Evolutionary conservation across 2,113 vertebrate species (phyloP), one percentile per base, ranked within the genome.

Genomic region (Takifugu bimaculatus): DNA sequence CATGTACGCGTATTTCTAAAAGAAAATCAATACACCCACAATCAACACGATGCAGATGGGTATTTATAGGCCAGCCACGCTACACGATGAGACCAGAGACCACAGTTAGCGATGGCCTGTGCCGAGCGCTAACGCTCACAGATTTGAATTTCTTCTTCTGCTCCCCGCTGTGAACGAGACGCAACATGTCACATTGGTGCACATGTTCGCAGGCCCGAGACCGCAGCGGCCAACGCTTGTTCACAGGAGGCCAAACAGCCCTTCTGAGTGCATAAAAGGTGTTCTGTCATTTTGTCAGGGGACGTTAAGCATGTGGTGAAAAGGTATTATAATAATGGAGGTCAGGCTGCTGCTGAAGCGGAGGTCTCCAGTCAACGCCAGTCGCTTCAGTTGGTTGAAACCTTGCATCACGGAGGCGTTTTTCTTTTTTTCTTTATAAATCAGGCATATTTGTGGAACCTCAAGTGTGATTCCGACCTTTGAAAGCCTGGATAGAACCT

Each of bases 201-300:
- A 42, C 64, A 35, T 54, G 73, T 54, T 71, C 55, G 68, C 52
- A 13, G 62, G 49, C 57, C 27, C 44, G 65, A 74, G 71, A 68
- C 52, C 39, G 44, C 43, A 27, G 56, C 72, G 78, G 66, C 69
- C 71, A 72, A 54, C 57, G 39, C 26, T 77, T 64, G 58, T 65
- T 79, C 67, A 79, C 70, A 68, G 74, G 69, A 75, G 44, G 65
- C 60, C 50, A 51, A 59, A 44, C 66, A 60, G 26, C 65, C 75
- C 52, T 47, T 56, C 57, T 52, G 49, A 84, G 77, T 43, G 20
- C 56, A 63, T 68, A 42, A 58, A 67, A 84, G 65, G 55, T 57
- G 11, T 72, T 75, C 56, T 80, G 79, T 82, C 82, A 83, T 80
- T 85, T 81, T 86, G 87, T 86, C 86, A 72, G 77, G 79, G 64